Evolutionary conservation across 2,888 invertebrate species (phyloP), one percentile per base, ranked within the genome.

Genomic region (Brachynemurus nebulosus): DNA sequence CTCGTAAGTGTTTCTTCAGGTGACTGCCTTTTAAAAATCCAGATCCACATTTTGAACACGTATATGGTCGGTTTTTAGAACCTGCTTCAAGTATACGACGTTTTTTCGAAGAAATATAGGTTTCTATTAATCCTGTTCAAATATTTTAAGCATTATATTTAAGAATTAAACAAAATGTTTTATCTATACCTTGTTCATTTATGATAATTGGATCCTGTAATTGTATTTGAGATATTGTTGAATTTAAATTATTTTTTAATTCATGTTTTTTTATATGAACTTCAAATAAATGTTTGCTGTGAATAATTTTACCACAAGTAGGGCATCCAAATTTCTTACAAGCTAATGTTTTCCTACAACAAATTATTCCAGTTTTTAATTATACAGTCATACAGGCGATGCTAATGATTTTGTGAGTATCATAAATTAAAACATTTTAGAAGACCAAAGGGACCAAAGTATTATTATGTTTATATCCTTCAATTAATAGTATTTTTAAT

Each of bases 21-120:
- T 75, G 74, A 48, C 70, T 70, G 11, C 71, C 68, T 54, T 74
- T 76, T 54, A 71, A 69, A 53, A 74, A 74, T 2, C 68, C 67
- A 9, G 69, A 63, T 4, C 60, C 58, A 30, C 44, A 44, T 14
- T 12, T 7, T 3, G 8, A 42, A 55, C 55, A 44, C 6, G 7
- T 38, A 12, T 44, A 30, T 11, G 44, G 35, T 16, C 42, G 34
- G 14, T 35, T 4, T 6, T 21, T 23, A 11, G 14, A 27, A 17
- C 16, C 17, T 8, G 35, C 16, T 14, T 27, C 27, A 16, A 27
- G 17, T 14, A 40, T 2, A 27, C n/a, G 11, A 11, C 20, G 34
- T 14, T 42, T 42, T 40, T 16, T 25, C 8, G 40, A 18, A 17
- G 40, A 27, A 4, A 23, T 11, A 9, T 27, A 40, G n/a, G 27